phyloP scores from a whole-genome alignment of 2,888 invertebrate genomes.

The Dexiosoma caninum region DNA sequence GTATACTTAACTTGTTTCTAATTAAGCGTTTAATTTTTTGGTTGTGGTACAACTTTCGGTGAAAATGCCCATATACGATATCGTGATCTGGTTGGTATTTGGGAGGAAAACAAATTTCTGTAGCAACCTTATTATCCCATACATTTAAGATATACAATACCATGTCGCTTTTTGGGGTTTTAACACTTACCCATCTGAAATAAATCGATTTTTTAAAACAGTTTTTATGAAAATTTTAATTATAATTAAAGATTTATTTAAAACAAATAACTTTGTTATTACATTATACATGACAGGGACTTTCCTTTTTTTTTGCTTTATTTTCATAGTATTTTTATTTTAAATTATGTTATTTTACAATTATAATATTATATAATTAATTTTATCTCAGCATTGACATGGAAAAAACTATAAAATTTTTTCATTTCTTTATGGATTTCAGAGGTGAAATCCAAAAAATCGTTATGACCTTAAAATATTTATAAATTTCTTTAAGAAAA shows the following conservation, averaged over 20 bases:
- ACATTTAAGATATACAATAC: too few species aligned
- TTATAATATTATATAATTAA: conserved; percentile 67
- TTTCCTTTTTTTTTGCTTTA: conserved; percentile 67
- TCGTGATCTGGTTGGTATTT: too few species aligned
- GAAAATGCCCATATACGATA: too few species aligned
- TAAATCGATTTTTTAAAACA: neutral
- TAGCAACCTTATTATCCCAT: too few species aligned
- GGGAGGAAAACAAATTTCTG: too few species aligned
- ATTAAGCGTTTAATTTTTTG: too few species aligned
- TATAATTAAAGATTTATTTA: conserved; percentile 77
- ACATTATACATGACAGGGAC: conserved; percentile 71
- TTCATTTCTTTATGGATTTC: conserved; percentile 13
- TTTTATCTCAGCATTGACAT: conserved; percentile 63
- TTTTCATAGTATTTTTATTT: conserved; percentile 63
- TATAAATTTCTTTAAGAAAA: conserved; percentile 58
- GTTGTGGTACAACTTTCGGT: too few species aligned
- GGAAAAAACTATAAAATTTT: conserved; percentile 38
- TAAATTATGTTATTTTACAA: conserved; percentile 71
- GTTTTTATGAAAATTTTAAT: conserved; percentile 67
- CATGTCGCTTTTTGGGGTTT: neutral
- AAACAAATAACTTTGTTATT: conserved; percentile 78
- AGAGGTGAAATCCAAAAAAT: conserved; percentile 19
- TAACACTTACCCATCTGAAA: neutral
- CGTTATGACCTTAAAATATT: conserved; percentile 39
- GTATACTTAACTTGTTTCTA: too few species aligned